A percentile compares a stretch with the other conserved stretches of the same genome.
phyloP scores from a whole-genome alignment of 1,140 invertebrate genomes.

The Drosophila bifasciata region DNA sequence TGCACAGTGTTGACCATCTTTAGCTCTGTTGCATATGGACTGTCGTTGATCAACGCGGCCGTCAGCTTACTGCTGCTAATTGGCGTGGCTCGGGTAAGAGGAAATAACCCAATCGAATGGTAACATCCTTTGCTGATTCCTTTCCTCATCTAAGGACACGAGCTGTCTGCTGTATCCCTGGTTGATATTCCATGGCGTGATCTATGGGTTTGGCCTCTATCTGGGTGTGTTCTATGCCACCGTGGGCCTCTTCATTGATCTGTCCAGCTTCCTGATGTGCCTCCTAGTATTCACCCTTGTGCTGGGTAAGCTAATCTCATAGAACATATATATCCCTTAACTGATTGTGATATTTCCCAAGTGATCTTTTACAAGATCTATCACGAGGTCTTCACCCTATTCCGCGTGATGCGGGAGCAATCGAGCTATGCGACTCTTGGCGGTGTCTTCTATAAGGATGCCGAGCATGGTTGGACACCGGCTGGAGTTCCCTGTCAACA shows the following conservation, averaged over 20 bases:
- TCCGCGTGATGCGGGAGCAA: conserved; percentile 64
- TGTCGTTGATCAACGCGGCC: conserved; percentile 71
- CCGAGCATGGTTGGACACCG: conserved; percentile 45
- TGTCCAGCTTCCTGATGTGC: conserved; percentile 70
- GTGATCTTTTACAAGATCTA: conserved; percentile 78
- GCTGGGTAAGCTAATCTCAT: conserved; percentile 38
- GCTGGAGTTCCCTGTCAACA: conserved; percentile 46
- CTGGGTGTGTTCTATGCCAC: conserved; percentile 65
- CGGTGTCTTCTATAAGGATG: conserved; percentile 33
- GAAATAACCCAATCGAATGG: background rate
- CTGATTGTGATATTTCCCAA: background rate
- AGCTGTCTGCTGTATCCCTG: conserved; percentile 72
- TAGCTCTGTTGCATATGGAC: conserved; percentile 60
- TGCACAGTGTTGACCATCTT: conserved; percentile 65
- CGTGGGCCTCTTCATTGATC: conserved; percentile 69
- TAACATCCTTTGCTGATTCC: background rate
- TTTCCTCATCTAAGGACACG: conserved; percentile 34
- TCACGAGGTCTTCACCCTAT: conserved; percentile 68
- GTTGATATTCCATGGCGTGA: conserved; percentile 69
- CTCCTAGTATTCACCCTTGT: conserved; percentile 67
- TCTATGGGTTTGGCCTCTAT: conserved; percentile 65
- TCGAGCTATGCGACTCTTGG: conserved; percentile 11
- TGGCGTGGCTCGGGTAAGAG: conserved; percentile 65
- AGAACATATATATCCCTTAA: background rate
- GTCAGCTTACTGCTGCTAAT: conserved; percentile 67